Base-by-base conservation (phyloP, 2,113 vertebrate genomes). In the Mungos mungo region DNA sequence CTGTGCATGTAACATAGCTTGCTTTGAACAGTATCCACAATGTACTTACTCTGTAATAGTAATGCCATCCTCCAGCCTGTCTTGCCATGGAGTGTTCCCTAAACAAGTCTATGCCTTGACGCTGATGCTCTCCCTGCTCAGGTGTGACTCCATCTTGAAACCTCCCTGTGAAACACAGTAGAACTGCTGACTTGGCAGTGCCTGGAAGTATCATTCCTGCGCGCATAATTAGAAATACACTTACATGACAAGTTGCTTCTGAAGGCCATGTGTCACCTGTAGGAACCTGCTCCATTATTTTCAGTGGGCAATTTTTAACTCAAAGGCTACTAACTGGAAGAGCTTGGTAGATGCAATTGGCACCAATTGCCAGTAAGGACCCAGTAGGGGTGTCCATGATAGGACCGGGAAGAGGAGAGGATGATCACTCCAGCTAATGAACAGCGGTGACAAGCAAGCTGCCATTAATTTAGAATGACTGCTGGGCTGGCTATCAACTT, bases 351-450 rank as follows among this genome's bases (percentile, higher is more conserved):
- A 33, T 29, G 33, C 9, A 6, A 16, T 6, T 66, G 33, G 54
- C 74, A 29, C 74, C 35, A 7, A 12, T n/a, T 23, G 41, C 41
- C 15, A 9, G 2, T 50, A 35, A 71, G 69, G 47, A 7, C 4
- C 60, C 0, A 21, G 63, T 5, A 29, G n/a, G 52, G 4, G 18
- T 33, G 7, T 38, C 45, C 7, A 0, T 1, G 18, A 74, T 12
- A 14, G 66, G 88, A 15, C 18, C 0, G 0, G 5, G 31, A n/a
- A 90, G 38, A 16, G 35, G 50, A 29, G 19, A 27, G 1, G 2
- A 21, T 21, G 7, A 35, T 31, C 47, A 5, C 50, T 69, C 25
- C 2, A 41, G 38, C 31, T 60, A 27, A 25, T 19, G 27, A 69
- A 76, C 33, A 29, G 63, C 57, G 47, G 52, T 71, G 23, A 66